Base-by-base conservation (phyloP, 2,113 vertebrate species). In the Acinonyx jubatus region DNA sequence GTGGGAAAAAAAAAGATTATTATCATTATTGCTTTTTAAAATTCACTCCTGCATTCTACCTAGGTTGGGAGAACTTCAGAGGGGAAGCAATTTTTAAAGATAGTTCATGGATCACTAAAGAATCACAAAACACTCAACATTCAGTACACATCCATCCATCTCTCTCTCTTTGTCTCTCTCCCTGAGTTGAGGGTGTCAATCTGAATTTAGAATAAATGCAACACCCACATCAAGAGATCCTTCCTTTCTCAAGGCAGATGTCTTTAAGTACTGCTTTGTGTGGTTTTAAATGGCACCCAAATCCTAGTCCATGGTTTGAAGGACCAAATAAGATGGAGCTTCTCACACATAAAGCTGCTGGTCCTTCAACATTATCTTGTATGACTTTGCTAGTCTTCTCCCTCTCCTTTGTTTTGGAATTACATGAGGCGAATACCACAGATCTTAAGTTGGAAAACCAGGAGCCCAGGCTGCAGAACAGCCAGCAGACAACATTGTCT, bases 401-500 rank as follows among this genome's bases (percentile, higher is more conserved):
- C 85, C 76, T 81, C 41, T 97, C 96, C 98, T 98, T 98, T 99
- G 98, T 98, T 99, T 98, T 98, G 98, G 98, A 98, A 99, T 98
- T 97, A 98, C 97, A 98, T 89, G 97, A 99, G 98, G 98, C 87
- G 82, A 98, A 98, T 98, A 97, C 97, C 98, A 98, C 98, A 96
- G 97, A 98, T 98, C 98, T 98, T 98, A 93, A 97, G 96, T 87
- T 98, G 98, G 98, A 98, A 99, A 99, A 98, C 97, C 65, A 96
- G 98, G 97, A 99, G 98, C 98, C 98, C 98, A 98, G 97, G 98
- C 98, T 98, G 98, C 98, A 98, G 48, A 98, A 98, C 98, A 98
- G 98, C 98, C 98, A 98, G 98, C 98, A 98, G 98, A 98, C 98
- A 98, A 98, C 96, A 97, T 97, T 97, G 98, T 98, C 98, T 99